Conservation (phyloP, 2,888 invertebrate genomes). For the Bimastos eiseni region DNA sequence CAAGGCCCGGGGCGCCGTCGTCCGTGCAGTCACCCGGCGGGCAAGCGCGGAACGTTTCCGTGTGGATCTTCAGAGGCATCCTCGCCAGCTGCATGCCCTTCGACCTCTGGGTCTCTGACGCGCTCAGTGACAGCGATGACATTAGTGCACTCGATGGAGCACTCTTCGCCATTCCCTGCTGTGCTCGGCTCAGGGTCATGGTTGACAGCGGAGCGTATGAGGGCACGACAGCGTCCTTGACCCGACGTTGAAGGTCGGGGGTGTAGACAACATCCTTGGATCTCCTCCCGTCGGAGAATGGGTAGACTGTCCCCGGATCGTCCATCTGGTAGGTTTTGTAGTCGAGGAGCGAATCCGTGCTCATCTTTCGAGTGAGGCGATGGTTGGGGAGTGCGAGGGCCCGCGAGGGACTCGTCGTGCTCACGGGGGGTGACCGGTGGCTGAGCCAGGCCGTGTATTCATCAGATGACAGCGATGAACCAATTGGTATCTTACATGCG, state of each 20-base stretch:
- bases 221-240: background rate
- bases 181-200: slow-evolving; percentile 27
- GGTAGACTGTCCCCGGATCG: slow-evolving; percentile 29
- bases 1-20: slow-evolving; percentile 46
- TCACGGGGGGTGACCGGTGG: slow-evolving; percentile 23
- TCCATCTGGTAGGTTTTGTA: slow-evolving; percentile 55
- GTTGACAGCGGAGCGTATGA: background rate
- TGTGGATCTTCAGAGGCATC: slow-evolving; percentile 58
- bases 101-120: slow-evolving; percentile 28
- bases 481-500: background rate
- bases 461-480: slow-evolving; percentile 35
- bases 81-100: slow-evolving; percentile 53
- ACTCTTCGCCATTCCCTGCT: background rate
- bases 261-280: background rate
- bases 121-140: slow-evolving; percentile 23
- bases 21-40: slow-evolving; percentile 43
- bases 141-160: slow-evolving; percentile 22
- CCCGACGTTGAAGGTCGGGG: background rate
- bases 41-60: slow-evolving; percentile 59
- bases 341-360: slow-evolving; percentile 52
- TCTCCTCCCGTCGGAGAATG: background rate
- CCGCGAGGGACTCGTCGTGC: slow-evolving; percentile 25
- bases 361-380: slow-evolving; percentile 48
- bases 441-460: slow-evolving; percentile 41
- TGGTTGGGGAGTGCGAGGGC: background rate